Percentiles rank a stretch among this genome's conserved stretches.
phyloP scores from a whole-genome alignment of 2,113 vertebrate genomes.

The Ahaetulla prasina region DNA sequence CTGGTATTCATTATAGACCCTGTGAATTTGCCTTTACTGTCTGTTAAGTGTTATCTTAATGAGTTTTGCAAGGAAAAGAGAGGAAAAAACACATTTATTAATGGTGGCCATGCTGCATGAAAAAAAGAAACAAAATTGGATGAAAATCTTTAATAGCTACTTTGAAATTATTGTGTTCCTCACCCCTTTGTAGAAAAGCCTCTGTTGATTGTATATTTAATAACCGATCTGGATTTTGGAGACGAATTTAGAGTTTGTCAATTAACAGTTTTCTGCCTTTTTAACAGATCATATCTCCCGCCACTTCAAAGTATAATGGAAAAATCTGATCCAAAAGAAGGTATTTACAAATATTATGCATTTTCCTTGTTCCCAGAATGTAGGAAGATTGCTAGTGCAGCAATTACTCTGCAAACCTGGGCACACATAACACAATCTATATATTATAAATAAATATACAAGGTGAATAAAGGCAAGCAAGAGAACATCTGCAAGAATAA shows the following conservation, averaged over 20 bases:
- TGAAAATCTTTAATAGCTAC: slow-evolving; percentile 12
- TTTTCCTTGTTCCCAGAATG: not conserved
- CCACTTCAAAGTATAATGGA: not conserved
- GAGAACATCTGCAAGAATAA: not conserved
- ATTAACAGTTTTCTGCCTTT: not conserved
- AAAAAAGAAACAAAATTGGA: slow-evolving; percentile 11
- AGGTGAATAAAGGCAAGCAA: not conserved
- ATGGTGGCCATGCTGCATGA: not conserved
- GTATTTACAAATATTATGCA: not conserved
- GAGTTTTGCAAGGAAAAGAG: slow-evolving; percentile 1
- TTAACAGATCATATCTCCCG: not conserved
- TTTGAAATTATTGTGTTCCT: slow-evolving; percentile 17
- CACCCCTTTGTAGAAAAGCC: not conserved
- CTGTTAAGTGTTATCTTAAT: slow-evolving; percentile 28
- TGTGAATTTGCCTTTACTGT: slow-evolving; percentile 27
- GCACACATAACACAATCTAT: not conserved
- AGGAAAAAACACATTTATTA: not conserved
- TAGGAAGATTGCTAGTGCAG: not conserved
- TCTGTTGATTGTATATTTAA: not conserved
- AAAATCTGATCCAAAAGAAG: not conserved
- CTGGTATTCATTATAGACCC: slow-evolving; percentile 10
- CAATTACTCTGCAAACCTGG: not conserved
- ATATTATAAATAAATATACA: not conserved
- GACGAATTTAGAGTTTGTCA: not conserved
- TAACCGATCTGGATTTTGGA: slow-evolving; percentile 1